Evolutionary conservation across 2,888 invertebrate species (phyloP), one percentile per base, ranked within the genome.

Genomic region (Cantharis rufa): DNA sequence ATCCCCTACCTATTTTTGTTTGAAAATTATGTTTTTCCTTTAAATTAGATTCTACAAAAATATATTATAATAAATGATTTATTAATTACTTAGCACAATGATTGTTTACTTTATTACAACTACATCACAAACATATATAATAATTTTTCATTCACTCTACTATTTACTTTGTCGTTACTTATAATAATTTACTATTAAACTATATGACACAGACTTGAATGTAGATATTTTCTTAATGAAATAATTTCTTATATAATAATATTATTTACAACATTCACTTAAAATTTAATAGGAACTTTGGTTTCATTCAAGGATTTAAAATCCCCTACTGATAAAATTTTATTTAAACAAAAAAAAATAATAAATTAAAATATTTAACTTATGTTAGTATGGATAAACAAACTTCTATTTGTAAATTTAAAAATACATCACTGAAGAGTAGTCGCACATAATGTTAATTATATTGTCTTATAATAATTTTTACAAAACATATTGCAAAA

Each of bases 271-370:
- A 78, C 75, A 78, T 74, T 74, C 74, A 78, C 84, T 85, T 84
- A 84, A 72, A 87, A 87, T 86, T 88, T 89, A 90, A 89, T 91
- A 91, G 91, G 90, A 91, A 91, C 90, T 90, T 90, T 90, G 90
- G 90, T 91, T 90, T 90, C 90, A 89, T 90, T 90, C 89, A 86
- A 88, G 87, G 89, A 89, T 87, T 84, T 84, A 81, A 85, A 85
- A 81, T 82, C 85, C 80, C 82, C 80, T 85, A 84, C 84, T 84
- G 62, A 82, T 71, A 77, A 82, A 79, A 75, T 82, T 81, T 78
- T 82, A 82, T 78, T 78, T 62, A 79, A 80, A 77, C 69, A 18
- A 74, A 69, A 18, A n/a, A 74, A 69, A 27, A 24, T 62, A 78
- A 78, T 74, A 78, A 76, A 80, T 48, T 48, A 48, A 48, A 48